A percentile compares a stretch with the other conserved stretches of the same genome.
Evolutionary conservation across 2,888 invertebrate species (phyloP).

Genomic region (Resseliella maxima): DNA sequence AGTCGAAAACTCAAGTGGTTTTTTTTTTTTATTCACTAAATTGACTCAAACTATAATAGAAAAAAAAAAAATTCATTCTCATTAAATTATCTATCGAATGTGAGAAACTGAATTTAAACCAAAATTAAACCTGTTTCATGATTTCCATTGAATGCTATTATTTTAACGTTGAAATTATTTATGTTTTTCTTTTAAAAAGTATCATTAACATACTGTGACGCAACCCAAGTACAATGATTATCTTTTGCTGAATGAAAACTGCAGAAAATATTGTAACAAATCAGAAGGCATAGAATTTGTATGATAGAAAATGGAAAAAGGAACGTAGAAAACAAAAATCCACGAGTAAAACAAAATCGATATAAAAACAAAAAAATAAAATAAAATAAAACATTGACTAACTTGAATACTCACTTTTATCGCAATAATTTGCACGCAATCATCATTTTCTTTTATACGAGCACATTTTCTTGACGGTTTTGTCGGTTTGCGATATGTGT

Average conservation of each 20-base stretch:
- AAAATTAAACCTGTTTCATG: background rate
- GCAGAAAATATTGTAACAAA: background rate
- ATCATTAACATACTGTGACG: background rate
- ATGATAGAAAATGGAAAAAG: background rate
- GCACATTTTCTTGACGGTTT: background rate
- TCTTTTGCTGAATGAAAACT: background rate
- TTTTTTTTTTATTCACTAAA: background rate
- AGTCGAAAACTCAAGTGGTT: background rate
- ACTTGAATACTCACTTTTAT: constrained; percentile 21
- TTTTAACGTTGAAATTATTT: background rate
- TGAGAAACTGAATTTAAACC: background rate
- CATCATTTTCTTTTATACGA: constrained; percentile 25
- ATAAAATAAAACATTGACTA: constrained; percentile 23
- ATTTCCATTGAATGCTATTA: background rate
- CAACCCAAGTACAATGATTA: constrained; percentile 5
- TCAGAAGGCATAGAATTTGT: too few species aligned
- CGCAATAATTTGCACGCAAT: constrained; percentile 51
- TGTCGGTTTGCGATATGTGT: constrained; percentile 5
- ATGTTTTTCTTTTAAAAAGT: background rate
- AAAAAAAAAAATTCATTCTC: too few species aligned
- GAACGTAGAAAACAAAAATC: too few species aligned
- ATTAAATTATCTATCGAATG: constrained; percentile 1
- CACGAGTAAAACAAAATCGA: constrained; percentile 13
- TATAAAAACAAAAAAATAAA: too few species aligned
- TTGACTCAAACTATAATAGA: too few species aligned